Conservation (phyloP, 1,140 invertebrate species). For the Lerema accius region DNA sequence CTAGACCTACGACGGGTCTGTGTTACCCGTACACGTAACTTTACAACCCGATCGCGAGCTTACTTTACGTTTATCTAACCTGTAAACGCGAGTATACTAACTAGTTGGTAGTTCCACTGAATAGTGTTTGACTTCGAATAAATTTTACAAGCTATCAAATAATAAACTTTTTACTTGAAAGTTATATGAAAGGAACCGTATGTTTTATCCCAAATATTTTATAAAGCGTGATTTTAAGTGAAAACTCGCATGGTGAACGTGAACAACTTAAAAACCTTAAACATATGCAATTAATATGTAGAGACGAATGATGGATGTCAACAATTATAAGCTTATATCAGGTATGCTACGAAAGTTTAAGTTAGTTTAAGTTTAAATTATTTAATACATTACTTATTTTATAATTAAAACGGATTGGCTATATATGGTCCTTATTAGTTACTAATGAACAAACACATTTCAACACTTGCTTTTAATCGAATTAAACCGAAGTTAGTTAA, state of each 20-base stretch:
- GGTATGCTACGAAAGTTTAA: conserved; percentile 13
- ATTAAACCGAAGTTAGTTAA: too few relatives aligned
- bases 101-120: conserved; percentile 31
- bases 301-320: conserved; percentile 15
- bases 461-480: too few relatives aligned
- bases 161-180: conserved; percentile 44
- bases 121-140: conserved; percentile 51
- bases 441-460: too few relatives aligned
- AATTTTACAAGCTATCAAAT: too few relatives aligned
- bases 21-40: conserved; percentile 55
- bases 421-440: too few relatives aligned
- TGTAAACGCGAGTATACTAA: conserved; percentile 36
- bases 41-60: conserved; percentile 49
- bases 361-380: conserved; percentile 3
- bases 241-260: conserved; percentile 43
- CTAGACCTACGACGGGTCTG: conserved; percentile 49
- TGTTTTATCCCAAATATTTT: conserved; percentile 43
- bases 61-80: conserved; percentile 48
- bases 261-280: conserved; percentile 37
- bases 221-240: conserved; percentile 51
- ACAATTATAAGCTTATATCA: conserved; percentile 8
- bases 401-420: too few relatives aligned
- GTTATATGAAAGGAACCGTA: conserved; percentile 46
- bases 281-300: conserved; percentile 11
- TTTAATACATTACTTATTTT: too few relatives aligned